A percentile compares a stretch with the other conserved stretches of the same genome.
These are phyloP conservation scores for Drosophila dives DNA, from an alignment of 2,888 invertebrate genomes.

Conservation along the genomic window DNA sequence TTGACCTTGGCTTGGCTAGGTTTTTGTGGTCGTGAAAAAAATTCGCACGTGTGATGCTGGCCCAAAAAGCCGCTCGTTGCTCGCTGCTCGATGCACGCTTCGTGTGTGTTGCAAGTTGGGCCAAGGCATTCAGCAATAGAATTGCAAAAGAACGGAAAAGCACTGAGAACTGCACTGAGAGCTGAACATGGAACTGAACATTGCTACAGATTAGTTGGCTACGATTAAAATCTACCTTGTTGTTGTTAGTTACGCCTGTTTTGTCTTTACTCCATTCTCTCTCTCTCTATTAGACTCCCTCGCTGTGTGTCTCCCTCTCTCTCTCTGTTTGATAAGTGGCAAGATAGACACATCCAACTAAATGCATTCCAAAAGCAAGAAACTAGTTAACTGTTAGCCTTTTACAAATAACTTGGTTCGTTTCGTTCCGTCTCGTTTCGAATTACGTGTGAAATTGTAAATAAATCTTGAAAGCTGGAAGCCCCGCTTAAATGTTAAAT, in stretches of 20 bases:
- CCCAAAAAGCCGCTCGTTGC: constrained; percentile 20
- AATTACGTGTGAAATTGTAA: constrained; percentile 50
- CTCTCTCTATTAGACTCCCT: constrained; percentile 6
- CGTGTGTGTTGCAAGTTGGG: constrained; percentile 36
- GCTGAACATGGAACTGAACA: constrained; percentile 51
- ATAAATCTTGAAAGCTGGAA: constrained; percentile 41
- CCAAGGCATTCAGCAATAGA: constrained; percentile 50
- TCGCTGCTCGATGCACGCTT: constrained; percentile 12
- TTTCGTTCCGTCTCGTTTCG: constrained; percentile 23
- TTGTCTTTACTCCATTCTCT: constrained; percentile 13
- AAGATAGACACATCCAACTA: constrained; percentile 57
- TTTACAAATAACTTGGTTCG: constrained; percentile 39
- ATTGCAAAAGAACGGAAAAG: constrained; percentile 22
- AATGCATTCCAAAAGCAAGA: constrained; percentile 78
- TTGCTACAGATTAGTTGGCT: constrained; percentile 74
- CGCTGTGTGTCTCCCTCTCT: not conserved
- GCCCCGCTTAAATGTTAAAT: constrained; percentile 50
- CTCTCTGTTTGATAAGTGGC: constrained; percentile 26
- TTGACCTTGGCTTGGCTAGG: constrained; percentile 41
- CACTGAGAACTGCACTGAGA: constrained; percentile 34
- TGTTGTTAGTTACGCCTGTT: constrained; percentile 69
- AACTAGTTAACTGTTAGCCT: constrained; percentile 73
- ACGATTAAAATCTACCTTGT: constrained; percentile 76
- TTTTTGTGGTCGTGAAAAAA: constrained; percentile 9
- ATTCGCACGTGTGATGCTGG: constrained; percentile 65